These are phyloP conservation scores for Drosophila ficusphila DNA, from an alignment of 1,140 invertebrate genomes.

Conservation along the genomic window DNA sequence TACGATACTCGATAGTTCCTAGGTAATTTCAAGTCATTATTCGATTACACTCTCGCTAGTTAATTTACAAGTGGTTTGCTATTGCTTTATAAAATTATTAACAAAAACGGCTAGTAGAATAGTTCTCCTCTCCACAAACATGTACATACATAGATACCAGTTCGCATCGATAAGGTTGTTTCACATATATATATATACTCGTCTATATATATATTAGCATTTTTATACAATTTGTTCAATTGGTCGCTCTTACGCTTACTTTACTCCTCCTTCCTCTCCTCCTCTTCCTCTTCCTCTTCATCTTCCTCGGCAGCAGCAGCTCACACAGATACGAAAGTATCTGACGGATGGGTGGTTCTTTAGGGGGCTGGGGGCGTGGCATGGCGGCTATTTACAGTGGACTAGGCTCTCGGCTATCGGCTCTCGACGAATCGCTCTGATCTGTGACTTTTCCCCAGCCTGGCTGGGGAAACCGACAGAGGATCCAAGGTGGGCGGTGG, in stretches of 20 bases:
- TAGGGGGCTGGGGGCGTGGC: slow-evolving; percentile 3
- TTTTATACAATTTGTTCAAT: slow-evolving; percentile 79
- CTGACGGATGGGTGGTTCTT: slow-evolving; percentile 3
- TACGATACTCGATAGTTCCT: slow-evolving; percentile 26
- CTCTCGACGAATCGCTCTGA: slow-evolving; percentile 44
- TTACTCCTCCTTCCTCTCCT: not conserved
- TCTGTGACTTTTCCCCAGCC: slow-evolving; percentile 63
- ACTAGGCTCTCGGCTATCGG: too few species aligned
- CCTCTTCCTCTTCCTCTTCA: slow-evolving; percentile 7
- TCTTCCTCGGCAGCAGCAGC: slow-evolving; percentile 39
- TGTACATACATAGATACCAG: slow-evolving; percentile 33
- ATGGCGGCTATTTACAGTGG: slow-evolving; percentile 71
- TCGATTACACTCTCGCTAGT: slow-evolving; percentile 35
- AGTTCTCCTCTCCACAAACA: slow-evolving; percentile 22
- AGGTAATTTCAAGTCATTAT: slow-evolving; percentile 47
- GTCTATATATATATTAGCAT: slow-evolving; percentile 61
- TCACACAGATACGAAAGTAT: slow-evolving; percentile 8
- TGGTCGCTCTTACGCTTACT: slow-evolving; percentile 13
- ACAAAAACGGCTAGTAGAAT: slow-evolving; percentile 59
- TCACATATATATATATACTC: slow-evolving; percentile 58
- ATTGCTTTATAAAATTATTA: slow-evolving; percentile 62
- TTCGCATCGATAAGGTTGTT: slow-evolving; percentile 45
- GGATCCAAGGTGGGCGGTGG: slow-evolving; percentile 13
- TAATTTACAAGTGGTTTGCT: slow-evolving; percentile 49
- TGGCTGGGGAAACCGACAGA: slow-evolving; percentile 68